Evolutionary conservation across 2,113 vertebrate species (phyloP), one percentile per base, ranked within the genome.

Genomic region (Pycnonotus jocosus): DNA sequence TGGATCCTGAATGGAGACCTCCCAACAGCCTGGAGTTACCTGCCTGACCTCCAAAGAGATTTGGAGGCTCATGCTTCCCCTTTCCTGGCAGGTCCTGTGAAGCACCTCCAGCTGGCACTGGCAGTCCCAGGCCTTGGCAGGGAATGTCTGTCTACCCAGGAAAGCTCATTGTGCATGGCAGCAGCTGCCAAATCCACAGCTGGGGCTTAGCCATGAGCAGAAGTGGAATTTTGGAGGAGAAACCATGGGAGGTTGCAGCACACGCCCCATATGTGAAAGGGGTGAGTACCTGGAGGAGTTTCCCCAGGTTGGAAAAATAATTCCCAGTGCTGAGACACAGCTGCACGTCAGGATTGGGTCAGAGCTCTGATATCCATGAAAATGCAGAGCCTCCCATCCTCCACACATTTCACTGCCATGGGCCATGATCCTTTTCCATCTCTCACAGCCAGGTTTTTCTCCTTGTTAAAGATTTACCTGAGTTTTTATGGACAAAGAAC

Each of bases 401-500:
- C 47, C 45, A 40, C 5, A 14, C 5, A 4, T 40, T 77, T 61
- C 21, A 47, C 0, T 57, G 27, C 12, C 16, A 4, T 8, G 15
- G 24, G 28, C 35, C 1, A 1, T 18, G 23, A 12, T 42, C 22
- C 23, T 33, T 64, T 62, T 48, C 28, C 25, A 54, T 8, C n/a
- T 65, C 79, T 10, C 23, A 64, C 4, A 3, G 8, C 15, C 23
- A 33, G 3, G 4, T 45, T 84, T 50, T 19, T 11, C n/a, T 57
- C 48, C 22, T 33, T 42, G 22, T 20, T 28, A 25, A 16, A 53
- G 11, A 25, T 42, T 42, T 21, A 8, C 12, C 11, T 53, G 20
- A 9, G 0, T 19, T 64, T 72, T n/a, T 17, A 14, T 0, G 4
- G 57, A 56, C 8, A n/a, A 72, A 42, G 13, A 64, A 53, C 31